Evolutionary conservation across 1,140 invertebrate species (phyloP), one percentile per base, ranked within the genome.

Genomic region (Melipona quadrifasciata): DNA sequence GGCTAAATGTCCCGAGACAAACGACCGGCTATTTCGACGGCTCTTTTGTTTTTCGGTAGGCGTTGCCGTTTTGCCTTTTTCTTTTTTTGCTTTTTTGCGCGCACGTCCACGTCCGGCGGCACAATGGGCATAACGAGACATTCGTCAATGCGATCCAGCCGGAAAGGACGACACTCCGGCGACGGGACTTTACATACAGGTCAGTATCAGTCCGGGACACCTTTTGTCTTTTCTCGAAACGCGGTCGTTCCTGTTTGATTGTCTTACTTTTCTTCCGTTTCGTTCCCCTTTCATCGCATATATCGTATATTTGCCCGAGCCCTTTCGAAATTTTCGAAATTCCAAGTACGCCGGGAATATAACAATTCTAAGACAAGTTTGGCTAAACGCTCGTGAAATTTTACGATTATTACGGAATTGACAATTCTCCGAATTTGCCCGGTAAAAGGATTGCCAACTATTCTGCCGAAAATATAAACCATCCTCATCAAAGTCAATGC

Each of bases 1-100:
- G 82, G 61, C 61, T 51, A 83, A 87, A 72, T 31, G 55, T 53
- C 27, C 47, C 34, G 80, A 68, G 77, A 88, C 80, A 91, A 91
- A 91, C 86, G 87, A 85, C 80, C 71, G 87, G 90, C 90, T 91
- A 91, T 91, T 91, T 82, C 86, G 72, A 81, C 67, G 67, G 77
- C 27, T 76, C 87, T 87, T 88, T 91, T 91, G 90, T 91, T 90
- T 92, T 87, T 87, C 86, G 72, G 85, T 88, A 80, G 92, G 92
- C 92, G 91, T 89, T 76, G 68, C 91, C 34, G 68, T 64, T 68
- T 81, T 77, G 85, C 86, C 87, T 91, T 92, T n/a, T n/a, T n/a
- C n/a, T n/a, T n/a, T n/a, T 64, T 68, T 81, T 77, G 85, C 86
- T 86, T 91, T 92, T 92, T 91, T 91, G 76, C 76, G 88, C 67